Conservation (phyloP, 1,140 invertebrate genomes). For the Periplaneta americana region DNA sequence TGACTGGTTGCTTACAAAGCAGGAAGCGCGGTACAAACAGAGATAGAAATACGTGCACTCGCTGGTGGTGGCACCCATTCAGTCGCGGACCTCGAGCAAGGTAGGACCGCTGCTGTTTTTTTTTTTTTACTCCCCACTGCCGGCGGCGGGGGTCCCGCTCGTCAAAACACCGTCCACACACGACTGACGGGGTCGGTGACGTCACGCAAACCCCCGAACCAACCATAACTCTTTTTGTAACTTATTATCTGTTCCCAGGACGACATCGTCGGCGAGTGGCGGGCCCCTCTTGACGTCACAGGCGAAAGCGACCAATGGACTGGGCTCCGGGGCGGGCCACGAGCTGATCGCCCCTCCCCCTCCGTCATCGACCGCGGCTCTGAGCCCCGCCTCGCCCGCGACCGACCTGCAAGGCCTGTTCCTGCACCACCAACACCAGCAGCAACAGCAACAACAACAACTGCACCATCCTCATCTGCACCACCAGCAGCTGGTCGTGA, state of each 20-base stretch:
- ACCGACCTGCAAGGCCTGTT: slow-evolving; percentile 57
- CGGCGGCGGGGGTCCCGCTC: no score
- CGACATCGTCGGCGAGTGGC: slow-evolving; percentile 35
- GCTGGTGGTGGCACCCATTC: not conserved
- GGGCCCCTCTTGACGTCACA: slow-evolving; percentile 33
- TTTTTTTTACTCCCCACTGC: no score
- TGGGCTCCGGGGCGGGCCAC: slow-evolving; percentile 46
- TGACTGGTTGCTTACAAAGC: not conserved
- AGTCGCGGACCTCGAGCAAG: not conserved
- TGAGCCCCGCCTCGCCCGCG: slow-evolving; percentile 18
- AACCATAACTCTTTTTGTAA: not conserved
- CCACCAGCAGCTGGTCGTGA: slow-evolving; percentile 41
- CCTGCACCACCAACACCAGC: slow-evolving; percentile 41
- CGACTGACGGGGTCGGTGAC: no score
- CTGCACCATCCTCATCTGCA: slow-evolving; percentile 19
- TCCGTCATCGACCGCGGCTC: not conserved
- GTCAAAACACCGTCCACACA: no score
- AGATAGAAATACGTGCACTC: not conserved
- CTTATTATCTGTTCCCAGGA: slow-evolving; percentile 25
- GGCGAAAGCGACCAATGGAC: slow-evolving; percentile 48
- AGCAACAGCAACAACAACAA: not conserved
- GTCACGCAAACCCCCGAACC: not conserved
- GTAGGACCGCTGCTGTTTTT: not conserved
- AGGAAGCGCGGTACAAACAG: not conserved
- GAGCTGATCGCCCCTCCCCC: slow-evolving; percentile 30